phyloP scores from a whole-genome alignment of 2,797 vertebrate genomes.

The Peromyscus melanophrys region DNA sequence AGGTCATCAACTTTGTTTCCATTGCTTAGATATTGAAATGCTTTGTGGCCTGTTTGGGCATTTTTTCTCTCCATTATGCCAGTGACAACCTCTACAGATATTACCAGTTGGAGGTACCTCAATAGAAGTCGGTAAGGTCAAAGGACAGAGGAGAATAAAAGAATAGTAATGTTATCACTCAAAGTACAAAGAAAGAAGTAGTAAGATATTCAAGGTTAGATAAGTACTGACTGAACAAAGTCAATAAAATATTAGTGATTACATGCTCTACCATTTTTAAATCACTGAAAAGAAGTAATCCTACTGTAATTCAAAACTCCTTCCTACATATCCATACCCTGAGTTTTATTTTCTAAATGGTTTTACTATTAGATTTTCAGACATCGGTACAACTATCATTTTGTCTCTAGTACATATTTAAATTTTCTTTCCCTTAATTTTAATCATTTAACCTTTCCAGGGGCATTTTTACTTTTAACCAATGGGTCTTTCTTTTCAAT shows the following conservation, averaged over 20 bases:
- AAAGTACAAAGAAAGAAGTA: not conserved
- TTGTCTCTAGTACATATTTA: conserved; percentile 73
- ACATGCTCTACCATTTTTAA: conserved; percentile 47
- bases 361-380: conserved; percentile 67
- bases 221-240: conserved; percentile 32
- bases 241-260: conserved; percentile 52
- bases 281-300: conserved; percentile 56
- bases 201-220: not conserved
- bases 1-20: not conserved
- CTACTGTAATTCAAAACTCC: conserved; percentile 55
- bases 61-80: not conserved
- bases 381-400: conserved; percentile 74
- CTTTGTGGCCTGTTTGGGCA: not conserved
- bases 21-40: conserved; percentile 40
- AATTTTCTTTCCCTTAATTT: conserved; percentile 70
- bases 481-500: conserved; percentile 70
- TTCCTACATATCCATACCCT: not conserved
- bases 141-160: not conserved
- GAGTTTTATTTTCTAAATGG: conserved; percentile 71
- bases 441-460: conserved; percentile 77
- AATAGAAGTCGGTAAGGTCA: not conserved
- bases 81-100: not conserved
- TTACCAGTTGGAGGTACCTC: conserved; percentile 1
- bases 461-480: conserved; percentile 75
- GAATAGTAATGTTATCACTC: conserved; percentile 40